Percentiles rank a stretch among this genome's conserved stretches.
Evolutionary conservation across 2,113 vertebrate species (phyloP).

Genomic region (Pollachius pollachius): DNA sequence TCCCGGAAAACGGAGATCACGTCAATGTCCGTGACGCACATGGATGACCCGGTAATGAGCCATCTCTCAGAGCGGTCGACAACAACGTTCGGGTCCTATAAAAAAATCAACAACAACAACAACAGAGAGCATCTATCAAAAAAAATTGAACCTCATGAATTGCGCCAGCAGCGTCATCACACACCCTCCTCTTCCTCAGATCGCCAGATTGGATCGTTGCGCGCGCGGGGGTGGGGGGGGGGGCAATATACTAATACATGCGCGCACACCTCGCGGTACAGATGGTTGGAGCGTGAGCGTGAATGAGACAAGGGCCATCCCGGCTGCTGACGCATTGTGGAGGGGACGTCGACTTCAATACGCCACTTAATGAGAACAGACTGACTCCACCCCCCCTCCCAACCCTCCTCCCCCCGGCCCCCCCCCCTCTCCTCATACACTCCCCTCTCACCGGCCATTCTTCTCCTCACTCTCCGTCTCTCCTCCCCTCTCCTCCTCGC

Average conservation of each 20-base stretch:
- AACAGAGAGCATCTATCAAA: constrained; percentile 42
- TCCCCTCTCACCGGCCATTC: constrained; percentile 32
- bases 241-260: constrained; percentile 52
- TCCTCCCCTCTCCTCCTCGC: constrained; percentile 54
- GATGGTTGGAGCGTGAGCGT: constrained; percentile 75
- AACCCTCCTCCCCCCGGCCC: constrained; percentile 27
- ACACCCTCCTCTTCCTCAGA: constrained; percentile 33
- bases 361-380: constrained; percentile 81
- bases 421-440: constrained; percentile 4
- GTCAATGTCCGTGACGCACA: too few relatives aligned
- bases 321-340: constrained; percentile 73
- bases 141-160: constrained; percentile 67
- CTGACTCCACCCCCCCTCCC: constrained; percentile 66
- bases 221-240: constrained; percentile 17
- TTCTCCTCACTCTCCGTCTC: constrained; percentile 24
- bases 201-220: constrained; percentile 61
- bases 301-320: constrained; percentile 67
- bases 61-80: background rate
- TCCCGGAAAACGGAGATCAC: too few relatives aligned
- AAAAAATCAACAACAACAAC: constrained; percentile 50
- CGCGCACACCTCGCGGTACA: constrained; percentile 70
- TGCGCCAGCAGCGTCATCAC: constrained; percentile 22
- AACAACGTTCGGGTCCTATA: constrained; percentile 53
- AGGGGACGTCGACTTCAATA: constrained; percentile 73
- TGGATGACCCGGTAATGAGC: constrained; percentile 14